Percentiles rank a stretch among this genome's conserved stretches.
phyloP scores from a whole-genome alignment of 2,888 invertebrate species.

The Cepaea hortensis region DNA sequence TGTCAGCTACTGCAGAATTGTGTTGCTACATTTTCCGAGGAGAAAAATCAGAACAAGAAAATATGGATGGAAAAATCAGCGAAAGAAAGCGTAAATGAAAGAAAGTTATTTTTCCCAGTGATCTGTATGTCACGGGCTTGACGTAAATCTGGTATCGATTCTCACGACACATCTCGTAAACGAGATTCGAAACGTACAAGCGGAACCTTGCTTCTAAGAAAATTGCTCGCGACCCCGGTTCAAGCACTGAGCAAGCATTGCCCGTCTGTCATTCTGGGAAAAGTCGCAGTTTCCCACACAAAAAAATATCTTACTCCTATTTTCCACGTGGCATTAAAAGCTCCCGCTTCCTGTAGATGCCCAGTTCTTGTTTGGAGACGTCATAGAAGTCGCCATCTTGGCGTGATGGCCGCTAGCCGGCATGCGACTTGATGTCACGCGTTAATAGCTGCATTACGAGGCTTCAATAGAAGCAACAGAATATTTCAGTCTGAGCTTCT shows the following conservation, averaged over 20 bases:
- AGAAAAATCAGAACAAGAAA: neutral
- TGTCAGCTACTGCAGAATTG: neutral
- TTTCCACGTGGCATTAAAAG: slow-evolving; percentile 40
- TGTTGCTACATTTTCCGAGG: neutral
- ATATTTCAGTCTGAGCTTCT: neutral
- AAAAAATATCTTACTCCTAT: slow-evolving; percentile 23
- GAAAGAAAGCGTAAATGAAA: neutral
- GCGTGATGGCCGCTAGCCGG: slow-evolving; percentile 33
- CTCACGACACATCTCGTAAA: slow-evolving; percentile 25
- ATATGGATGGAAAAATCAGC: neutral
- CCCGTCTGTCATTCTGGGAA: slow-evolving; percentile 42
- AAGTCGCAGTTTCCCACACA: slow-evolving; percentile 33
- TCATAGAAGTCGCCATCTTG: slow-evolving; percentile 32
- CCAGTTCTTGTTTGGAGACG: slow-evolving; percentile 35
- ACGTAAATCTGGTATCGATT: slow-evolving; percentile 38
- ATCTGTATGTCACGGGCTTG: slow-evolving; percentile 26
- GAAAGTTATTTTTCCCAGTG: neutral
- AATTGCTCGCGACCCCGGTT: slow-evolving; percentile 42
- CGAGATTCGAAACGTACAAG: slow-evolving; percentile 41
- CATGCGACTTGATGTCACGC: slow-evolving; percentile 33
- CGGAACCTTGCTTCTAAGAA: slow-evolving; percentile 43
- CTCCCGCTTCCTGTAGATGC: slow-evolving; percentile 31
- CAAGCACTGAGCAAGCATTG: slow-evolving; percentile 40
- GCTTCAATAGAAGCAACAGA: neutral
- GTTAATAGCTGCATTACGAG: slow-evolving; percentile 40